phyloP scores from a whole-genome alignment of 2,888 invertebrate genomes.

The Acholoe squamosa region DNA sequence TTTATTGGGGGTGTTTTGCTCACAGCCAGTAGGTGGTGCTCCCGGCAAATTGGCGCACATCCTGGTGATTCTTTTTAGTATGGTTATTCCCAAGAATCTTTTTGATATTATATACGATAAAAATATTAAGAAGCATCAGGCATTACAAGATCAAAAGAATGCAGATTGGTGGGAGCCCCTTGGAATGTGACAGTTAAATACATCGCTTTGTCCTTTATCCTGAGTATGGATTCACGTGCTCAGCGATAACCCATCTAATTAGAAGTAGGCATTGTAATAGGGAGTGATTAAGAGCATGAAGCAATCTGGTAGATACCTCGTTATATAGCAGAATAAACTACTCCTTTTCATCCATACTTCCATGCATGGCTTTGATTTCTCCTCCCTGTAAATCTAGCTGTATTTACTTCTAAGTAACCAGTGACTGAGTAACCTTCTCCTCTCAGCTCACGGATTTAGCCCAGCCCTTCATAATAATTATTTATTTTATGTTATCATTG shows the following conservation, averaged over 20 bases:
- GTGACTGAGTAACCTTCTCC: too few relatives aligned
- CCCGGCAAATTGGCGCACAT: conserved; percentile 3
- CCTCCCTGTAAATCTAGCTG: too few relatives aligned
- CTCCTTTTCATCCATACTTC: background rate
- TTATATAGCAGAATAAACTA: too few relatives aligned
- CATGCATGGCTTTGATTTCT: background rate
- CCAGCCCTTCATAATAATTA: too few relatives aligned
- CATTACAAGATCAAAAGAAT: conserved; percentile 47
- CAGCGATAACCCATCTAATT: background rate
- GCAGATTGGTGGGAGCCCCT: background rate
- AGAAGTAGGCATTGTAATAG: background rate
- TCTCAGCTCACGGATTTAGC: too few relatives aligned
- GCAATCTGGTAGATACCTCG: too few relatives aligned
- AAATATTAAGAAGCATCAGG: background rate
- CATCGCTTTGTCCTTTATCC: background rate
- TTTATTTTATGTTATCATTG: too few relatives aligned
- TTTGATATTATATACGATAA: background rate
- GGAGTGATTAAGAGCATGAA: too few relatives aligned
- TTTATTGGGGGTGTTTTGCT: background rate
- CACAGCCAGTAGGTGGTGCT: background rate
- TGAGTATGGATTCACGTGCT: background rate
- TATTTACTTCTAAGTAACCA: too few relatives aligned
- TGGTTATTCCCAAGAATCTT: background rate
- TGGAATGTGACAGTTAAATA: background rate
- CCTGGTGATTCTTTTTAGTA: background rate